Evolutionary conservation across 2,113 vertebrate species (phyloP).

Genomic region (Drymodes brunneopygia): DNA sequence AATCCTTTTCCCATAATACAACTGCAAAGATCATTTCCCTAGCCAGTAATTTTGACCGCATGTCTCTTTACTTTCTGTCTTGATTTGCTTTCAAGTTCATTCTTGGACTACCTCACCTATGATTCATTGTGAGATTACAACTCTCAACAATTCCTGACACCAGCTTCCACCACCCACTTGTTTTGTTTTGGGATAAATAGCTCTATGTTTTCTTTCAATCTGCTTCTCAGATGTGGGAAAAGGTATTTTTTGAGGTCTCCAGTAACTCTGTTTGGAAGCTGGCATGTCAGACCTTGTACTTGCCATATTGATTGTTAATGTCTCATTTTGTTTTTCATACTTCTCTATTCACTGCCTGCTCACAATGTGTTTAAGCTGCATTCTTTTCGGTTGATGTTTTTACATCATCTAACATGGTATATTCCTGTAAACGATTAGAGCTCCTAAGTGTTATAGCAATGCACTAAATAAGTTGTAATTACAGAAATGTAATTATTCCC

Average conservation of each 20-base stretch:
- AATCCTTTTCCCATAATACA: background rate
- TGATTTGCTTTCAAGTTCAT: background rate
- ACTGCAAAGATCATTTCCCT: background rate
- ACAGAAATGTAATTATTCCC: background rate
- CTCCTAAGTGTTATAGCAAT: background rate
- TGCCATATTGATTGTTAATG: background rate
- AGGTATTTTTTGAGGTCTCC: background rate
- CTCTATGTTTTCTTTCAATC: background rate
- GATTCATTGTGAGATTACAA: background rate
- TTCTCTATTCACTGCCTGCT: background rate
- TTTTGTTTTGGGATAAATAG: background rate
- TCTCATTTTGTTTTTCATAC: background rate
- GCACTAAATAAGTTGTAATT: background rate
- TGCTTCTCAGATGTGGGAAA: background rate
- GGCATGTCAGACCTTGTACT: background rate
- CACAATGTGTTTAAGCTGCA: background rate
- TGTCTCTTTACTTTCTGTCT: background rate
- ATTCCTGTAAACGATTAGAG: background rate
- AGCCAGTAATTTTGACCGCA: background rate
- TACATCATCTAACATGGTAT: background rate
- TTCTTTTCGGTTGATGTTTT: background rate
- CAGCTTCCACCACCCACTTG: background rate
- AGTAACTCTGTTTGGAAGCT: background rate
- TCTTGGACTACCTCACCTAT: background rate
- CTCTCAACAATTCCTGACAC: background rate